Conservation (phyloP, 2,113 vertebrate species). For the crab-eating macaque (Macaca fascicularis) region DNA sequence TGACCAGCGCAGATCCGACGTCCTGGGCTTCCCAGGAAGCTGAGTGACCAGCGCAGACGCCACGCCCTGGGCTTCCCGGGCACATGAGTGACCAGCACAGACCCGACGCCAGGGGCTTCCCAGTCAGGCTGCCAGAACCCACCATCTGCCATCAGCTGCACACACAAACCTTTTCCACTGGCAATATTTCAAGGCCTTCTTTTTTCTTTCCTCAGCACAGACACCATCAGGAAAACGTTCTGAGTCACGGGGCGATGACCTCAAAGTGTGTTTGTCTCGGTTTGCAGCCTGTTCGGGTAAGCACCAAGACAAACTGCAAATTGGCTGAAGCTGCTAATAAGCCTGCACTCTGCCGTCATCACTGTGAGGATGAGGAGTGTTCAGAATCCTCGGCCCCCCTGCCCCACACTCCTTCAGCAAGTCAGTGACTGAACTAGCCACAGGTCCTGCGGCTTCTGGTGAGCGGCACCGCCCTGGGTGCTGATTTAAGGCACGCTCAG, state of each 20-base stretch:
- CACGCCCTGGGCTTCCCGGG: accelerated
- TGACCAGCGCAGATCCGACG: neutral
- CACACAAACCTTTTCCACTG: conserved; percentile 77
- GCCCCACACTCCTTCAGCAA: conserved; percentile 78
- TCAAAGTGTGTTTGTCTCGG: conserved; percentile 87
- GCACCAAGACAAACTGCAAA: conserved; percentile 84
- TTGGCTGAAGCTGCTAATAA: conserved; percentile 71
- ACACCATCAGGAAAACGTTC: conserved; percentile 73
- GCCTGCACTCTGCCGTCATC: conserved; percentile 64
- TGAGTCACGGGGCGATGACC: conserved; percentile 81
- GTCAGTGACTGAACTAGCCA: neutral
- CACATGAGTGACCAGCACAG: neutral
- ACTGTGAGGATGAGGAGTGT: conserved; percentile 66
- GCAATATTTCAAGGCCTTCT: conserved; percentile 77
- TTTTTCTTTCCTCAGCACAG: conserved; percentile 70
- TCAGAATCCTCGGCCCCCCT: conserved; percentile 62
- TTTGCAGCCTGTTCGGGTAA: conserved; percentile 83
- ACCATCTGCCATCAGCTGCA: conserved; percentile 9
- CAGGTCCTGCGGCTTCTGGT: no score
- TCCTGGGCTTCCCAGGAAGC: neutral
- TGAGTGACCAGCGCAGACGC: neutral
- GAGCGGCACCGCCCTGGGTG: neutral
- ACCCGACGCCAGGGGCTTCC: accelerated
- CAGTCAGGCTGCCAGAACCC: no score
- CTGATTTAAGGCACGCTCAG: no score